Conservation (phyloP, 2,113 vertebrate species). For the Diphyllodes magnificus region DNA sequence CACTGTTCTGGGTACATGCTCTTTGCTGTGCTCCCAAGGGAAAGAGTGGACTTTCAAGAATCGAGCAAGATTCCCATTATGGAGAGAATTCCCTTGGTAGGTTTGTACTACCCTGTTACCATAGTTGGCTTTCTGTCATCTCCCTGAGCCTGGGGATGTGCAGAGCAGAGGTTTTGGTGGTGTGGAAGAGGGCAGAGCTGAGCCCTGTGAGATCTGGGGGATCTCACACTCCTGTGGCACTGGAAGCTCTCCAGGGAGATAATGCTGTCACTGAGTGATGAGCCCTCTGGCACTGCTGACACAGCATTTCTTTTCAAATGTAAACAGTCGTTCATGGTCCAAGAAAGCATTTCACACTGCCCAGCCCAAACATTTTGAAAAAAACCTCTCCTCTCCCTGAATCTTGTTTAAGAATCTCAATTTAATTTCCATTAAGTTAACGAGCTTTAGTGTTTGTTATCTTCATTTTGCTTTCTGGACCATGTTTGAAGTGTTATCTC, state of each 20-base stretch:
- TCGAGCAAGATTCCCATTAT: neutral
- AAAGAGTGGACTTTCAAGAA: neutral
- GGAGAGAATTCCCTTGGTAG: neutral
- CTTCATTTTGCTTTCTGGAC: neutral
- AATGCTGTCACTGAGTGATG: neutral
- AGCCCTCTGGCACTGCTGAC: slow-evolving; percentile 3
- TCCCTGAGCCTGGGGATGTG: neutral
- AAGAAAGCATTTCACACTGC: neutral
- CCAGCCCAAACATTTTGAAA: neutral
- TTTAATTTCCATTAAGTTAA: neutral
- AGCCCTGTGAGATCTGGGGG: neutral
- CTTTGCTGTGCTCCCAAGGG: neutral
- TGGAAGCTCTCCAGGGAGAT: neutral
- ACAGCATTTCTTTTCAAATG: slow-evolving; percentile 11
- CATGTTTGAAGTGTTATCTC: neutral
- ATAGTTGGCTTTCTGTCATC: neutral
- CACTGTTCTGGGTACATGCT: neutral
- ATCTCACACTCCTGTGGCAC: neutral
- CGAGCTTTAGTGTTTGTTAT: neutral
- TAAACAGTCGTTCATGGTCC: neutral
- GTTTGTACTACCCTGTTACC: neutral
- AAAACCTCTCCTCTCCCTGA: neutral
- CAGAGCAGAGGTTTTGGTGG: neutral
- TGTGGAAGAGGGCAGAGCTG: neutral
- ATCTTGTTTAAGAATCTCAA: neutral